A percentile compares a stretch with the other conserved stretches of the same genome.
Evolutionary conservation across 2,797 vertebrate species (phyloP).

Genomic region (Rhinogobio ventralis): DNA sequence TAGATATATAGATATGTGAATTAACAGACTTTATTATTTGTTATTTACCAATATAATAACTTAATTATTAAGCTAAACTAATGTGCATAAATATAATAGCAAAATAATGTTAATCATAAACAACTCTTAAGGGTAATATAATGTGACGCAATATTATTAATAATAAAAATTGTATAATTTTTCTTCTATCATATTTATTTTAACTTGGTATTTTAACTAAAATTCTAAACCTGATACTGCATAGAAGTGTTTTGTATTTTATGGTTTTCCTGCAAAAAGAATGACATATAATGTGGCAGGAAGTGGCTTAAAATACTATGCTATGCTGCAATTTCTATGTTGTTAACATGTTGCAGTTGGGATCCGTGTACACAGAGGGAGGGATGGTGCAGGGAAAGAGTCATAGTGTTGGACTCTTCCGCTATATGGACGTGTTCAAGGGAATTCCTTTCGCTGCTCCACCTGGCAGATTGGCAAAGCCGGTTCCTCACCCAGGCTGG

Average conservation of each 20-base stretch:
- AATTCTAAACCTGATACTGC: background rate
- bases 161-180: background rate
- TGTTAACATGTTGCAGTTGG: conserved; percentile 76
- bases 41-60: background rate
- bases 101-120: background rate
- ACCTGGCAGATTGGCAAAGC: conserved; percentile 84
- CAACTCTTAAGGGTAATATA: background rate
- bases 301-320: background rate
- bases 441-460: conserved; percentile 90
- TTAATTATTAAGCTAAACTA: background rate
- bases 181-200: background rate
- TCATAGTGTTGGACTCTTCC: conserved; percentile 72
- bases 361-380: conserved; percentile 87
- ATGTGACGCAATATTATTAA: background rate
- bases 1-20: too few species aligned
- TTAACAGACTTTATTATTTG: background rate
- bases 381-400: conserved; percentile 87
- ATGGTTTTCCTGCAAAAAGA: background rate
- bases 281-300: background rate
- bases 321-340: background rate
- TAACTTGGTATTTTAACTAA: background rate
- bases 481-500: conserved; percentile 88
- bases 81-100: background rate
- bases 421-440: conserved; percentile 86
- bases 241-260: background rate